Base-by-base conservation (phyloP, 2,888 invertebrate genomes). In the Harpalus rubripes region DNA sequence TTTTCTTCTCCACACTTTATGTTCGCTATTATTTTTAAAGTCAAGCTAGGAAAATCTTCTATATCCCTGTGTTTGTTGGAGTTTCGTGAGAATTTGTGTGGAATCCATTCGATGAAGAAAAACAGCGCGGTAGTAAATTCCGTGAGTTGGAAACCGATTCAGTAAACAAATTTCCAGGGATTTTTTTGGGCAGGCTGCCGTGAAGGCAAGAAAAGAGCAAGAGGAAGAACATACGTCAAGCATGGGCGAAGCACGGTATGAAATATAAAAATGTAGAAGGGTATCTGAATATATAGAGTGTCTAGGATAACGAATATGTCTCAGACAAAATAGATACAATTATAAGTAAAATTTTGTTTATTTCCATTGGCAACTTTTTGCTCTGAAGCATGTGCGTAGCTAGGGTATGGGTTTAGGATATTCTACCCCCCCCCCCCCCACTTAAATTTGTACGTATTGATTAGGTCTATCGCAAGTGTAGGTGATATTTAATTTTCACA, bases 121-220 rank as follows among this genome's bases (percentile, higher is more conserved):
- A 72, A 72, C 72, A 72, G 15, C 44, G 10, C 1, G 44, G 44
- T 18, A 72, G 44, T 72, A 72, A 72, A 72, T 72, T 72, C 72
- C 18, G 41, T 15, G 32, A 65, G 65, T 72, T 72, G 39, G 41
- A 72, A 72, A 68, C n/a, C 44, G 72, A 72, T 72, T 72, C 72
- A 65, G 72, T 72, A 72, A 72, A 72, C 72, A 72, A 72, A 72
- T 72, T 72, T 44, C 18, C 6, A 18, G 44, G 72, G 18, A 72
- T 72, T 72, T 72, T 44, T 72, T 72, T 44, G 16, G 44, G 44
- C 72, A 72, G 72, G 72, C 41, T 44, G 72, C 44, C 72, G 44
- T 41, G 44, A 44, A 44, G 15, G 39, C 68, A 32, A 44, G 44
- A 16, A 44, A 44, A 72, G 44, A 16, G 44, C 16, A 41, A 3